Conservation (phyloP, 2,888 invertebrate genomes). For the Neoitamus cyanurus region DNA sequence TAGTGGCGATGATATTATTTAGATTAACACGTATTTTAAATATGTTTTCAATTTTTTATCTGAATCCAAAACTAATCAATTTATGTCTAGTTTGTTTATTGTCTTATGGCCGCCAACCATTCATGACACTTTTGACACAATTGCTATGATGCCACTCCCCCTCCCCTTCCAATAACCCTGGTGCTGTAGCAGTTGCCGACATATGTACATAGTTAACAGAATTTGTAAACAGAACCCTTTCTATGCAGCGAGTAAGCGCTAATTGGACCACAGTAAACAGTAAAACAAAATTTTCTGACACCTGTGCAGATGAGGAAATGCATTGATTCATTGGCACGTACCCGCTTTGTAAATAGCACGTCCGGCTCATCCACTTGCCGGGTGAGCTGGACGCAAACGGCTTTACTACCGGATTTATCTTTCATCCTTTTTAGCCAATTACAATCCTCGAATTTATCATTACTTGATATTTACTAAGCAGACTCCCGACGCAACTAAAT, state of each 20-base stretch:
- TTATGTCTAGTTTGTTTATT: no score
- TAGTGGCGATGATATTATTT: no score
- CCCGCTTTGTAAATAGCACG: background rate
- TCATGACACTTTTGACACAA: no score
- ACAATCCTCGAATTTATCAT: conserved; percentile 6
- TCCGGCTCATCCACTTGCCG: background rate
- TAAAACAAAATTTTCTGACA: background rate
- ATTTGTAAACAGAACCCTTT: background rate
- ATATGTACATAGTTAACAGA: background rate
- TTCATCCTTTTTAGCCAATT: conserved; percentile 12
- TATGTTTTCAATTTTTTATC: no score
- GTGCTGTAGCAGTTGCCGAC: background rate
- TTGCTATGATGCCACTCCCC: no score
- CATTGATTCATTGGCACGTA: background rate
- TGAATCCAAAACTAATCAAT: no score
- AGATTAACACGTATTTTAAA: no score
- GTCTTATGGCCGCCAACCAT: no score
- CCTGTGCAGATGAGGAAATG: background rate
- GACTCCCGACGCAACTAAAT: background rate
- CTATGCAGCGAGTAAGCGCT: background rate
- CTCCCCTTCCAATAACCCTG: no score
- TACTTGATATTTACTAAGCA: background rate
- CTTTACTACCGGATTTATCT: background rate
- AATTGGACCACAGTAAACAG: background rate
- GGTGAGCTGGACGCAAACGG: background rate